Conservation (phyloP, 2,888 invertebrate genomes). For the Brachylomia viminalis region DNA sequence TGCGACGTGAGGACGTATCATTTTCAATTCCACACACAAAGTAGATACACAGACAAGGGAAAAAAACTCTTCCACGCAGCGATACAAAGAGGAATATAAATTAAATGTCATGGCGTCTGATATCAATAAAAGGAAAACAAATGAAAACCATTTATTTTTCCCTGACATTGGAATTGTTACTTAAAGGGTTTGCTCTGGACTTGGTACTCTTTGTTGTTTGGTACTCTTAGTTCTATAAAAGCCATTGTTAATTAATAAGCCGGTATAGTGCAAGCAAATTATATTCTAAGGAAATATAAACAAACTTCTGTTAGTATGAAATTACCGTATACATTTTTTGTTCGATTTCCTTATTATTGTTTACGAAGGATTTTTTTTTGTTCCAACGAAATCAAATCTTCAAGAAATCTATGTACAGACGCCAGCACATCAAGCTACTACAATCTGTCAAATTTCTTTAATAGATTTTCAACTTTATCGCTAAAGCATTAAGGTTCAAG, state of each 20-base stretch:
- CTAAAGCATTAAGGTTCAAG: too few relatives aligned
- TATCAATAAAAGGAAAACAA: slow-evolving; percentile 71
- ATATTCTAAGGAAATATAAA: slow-evolving; percentile 25
- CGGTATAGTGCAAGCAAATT: slow-evolving; percentile 8
- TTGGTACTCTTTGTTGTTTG: slow-evolving; percentile 38
- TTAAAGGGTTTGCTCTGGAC: slow-evolving; percentile 20
- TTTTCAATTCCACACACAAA: slow-evolving; percentile 59
- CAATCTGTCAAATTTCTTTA: too few relatives aligned
- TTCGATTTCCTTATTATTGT: slow-evolving; percentile 6
- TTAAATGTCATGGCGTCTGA: slow-evolving; percentile 78
- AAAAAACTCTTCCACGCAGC: slow-evolving; percentile 67
- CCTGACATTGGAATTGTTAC: slow-evolving; percentile 59
- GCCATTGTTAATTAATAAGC: slow-evolving; percentile 50
- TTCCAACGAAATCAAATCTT: background rate
- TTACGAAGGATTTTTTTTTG: slow-evolving; percentile 18
- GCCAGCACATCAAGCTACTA: too few relatives aligned
- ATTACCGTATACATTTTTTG: slow-evolving; percentile 15
- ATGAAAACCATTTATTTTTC: slow-evolving; percentile 68
- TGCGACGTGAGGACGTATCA: slow-evolving; percentile 65
- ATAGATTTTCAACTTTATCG: too few relatives aligned
- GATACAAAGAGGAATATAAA: slow-evolving; percentile 80
- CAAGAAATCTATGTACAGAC: background rate
- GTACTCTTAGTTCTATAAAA: slow-evolving; percentile 38
- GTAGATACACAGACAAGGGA: slow-evolving; percentile 66
- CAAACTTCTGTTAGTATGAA: slow-evolving; percentile 24